These are phyloP conservation scores for Xenopus petersii DNA, from an alignment of 2,797 vertebrate genomes.

Conservation along the genomic window DNA sequence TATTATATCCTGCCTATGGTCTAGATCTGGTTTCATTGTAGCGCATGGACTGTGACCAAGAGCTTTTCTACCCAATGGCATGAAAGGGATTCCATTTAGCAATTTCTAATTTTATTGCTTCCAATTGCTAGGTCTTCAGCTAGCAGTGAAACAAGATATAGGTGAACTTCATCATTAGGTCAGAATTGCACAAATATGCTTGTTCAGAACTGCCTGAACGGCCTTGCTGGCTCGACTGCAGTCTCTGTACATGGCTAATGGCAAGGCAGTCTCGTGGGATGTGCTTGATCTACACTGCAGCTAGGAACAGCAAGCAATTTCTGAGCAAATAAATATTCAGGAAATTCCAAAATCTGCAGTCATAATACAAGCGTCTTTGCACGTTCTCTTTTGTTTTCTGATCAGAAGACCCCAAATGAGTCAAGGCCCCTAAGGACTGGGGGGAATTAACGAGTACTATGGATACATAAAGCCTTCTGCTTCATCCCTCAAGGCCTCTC, in stretches of 20 bases:
- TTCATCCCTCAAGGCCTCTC: slow-evolving; percentile 19
- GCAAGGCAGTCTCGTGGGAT: neutral
- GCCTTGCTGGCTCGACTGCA: neutral
- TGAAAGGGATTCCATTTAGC: neutral
- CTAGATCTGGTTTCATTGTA: too few relatives aligned
- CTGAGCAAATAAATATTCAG: neutral
- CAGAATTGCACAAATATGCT: neutral
- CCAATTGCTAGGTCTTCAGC: neutral
- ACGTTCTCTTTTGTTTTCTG: slow-evolving; percentile 18
- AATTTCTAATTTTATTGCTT: neutral
- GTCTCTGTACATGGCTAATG: neutral
- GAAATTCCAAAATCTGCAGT: neutral
- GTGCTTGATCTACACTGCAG: neutral
- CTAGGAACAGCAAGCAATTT: slow-evolving; percentile 4
- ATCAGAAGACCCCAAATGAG: slow-evolving; percentile 20
- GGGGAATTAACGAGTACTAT: neutral
- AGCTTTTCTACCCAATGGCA: neutral
- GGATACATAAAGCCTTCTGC: neutral
- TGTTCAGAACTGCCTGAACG: neutral
- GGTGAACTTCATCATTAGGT: neutral
- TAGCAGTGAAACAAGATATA: neutral
- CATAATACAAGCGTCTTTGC: neutral
- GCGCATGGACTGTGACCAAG: too few relatives aligned
- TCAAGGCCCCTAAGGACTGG: slow-evolving; percentile 7
- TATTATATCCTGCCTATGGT: too few relatives aligned